These are phyloP conservation scores for Erythrocercus mccallii DNA, from an alignment of 2,113 vertebrate genomes.

Conservation along the genomic window DNA sequence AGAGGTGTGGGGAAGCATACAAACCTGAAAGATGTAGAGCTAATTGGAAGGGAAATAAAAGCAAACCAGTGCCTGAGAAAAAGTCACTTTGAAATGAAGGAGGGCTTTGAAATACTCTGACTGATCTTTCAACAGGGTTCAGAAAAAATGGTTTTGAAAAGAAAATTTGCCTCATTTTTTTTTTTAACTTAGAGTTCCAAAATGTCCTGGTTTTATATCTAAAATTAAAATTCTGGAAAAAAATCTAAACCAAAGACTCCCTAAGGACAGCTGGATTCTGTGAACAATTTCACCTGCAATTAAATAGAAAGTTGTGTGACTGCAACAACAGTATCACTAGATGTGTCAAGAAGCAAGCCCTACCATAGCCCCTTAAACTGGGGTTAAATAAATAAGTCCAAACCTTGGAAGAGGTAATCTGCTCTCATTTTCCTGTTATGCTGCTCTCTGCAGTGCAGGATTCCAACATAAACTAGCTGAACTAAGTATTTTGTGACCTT, in stretches of 20 bases:
- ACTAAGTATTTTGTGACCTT: neutral
- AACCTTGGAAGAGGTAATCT: neutral
- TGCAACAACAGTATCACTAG: neutral
- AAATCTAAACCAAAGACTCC: neutral
- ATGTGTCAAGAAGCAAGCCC: neutral
- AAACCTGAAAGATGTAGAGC: neutral
- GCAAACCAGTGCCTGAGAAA: neutral
- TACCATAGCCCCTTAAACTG: neutral
- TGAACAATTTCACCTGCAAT: neutral
- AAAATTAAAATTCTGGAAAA: neutral
- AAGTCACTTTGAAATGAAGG: neutral
- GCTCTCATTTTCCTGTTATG: neutral
- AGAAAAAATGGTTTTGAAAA: neutral
- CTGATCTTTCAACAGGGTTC: neutral
- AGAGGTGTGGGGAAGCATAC: neutral
- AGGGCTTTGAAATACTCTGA: neutral
- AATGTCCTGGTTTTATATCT: neutral
- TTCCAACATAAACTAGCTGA: constrained; percentile 24
- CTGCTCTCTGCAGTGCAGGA: neutral
- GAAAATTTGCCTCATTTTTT: neutral
- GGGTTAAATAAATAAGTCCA: neutral
- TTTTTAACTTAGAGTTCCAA: neutral
- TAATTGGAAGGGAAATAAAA: neutral
- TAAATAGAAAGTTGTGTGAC: neutral
- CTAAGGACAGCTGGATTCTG: neutral